Base-by-base conservation (phyloP, 1,140 invertebrate genomes). In the Anoplolepis gracilipes region DNA sequence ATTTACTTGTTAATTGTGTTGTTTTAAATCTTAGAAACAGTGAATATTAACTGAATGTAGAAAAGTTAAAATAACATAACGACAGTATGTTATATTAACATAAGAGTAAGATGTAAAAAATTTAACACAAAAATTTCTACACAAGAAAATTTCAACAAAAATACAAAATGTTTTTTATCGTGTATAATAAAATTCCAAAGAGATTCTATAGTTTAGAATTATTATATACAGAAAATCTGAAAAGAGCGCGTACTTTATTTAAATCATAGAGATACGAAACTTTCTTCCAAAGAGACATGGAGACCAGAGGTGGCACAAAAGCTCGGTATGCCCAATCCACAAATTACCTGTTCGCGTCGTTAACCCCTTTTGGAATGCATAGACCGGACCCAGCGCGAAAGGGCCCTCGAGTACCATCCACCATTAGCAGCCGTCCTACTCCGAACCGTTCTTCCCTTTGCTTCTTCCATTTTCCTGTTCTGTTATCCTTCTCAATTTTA, bases 301-400 rank as follows among this genome's bases (percentile, higher is more conserved):
- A 61, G 33, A 65, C 13, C 42, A 62, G 30, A 78, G 57, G 67
- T 36, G 59, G 42, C 55, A 69, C 16, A 16, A 62, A 76, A 5
- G 3, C 10, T 2, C 4, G 61, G 59, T 57, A 81, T 42, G 49
- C 28, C 70, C 88, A 87, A 87, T 87, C 82, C 79, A 82, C 49
- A 79, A 84, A 59, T 73, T 30, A 36, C 39, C 65, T 13, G n/a
- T 57, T 73, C 65, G 77, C 82, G 75, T 65, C 88, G 91, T 92
- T 90, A 90, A 92, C 84, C 84, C 91, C 91, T 88, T 85, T 92
- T 87, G 78, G 49, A 84, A 92, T 91, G 92, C 90, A 91, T 89
- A 92, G 84, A 78, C 72, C 22, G 76, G 85, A 69, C 82, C 87
- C 28, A 62, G 76, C 67, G 67, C 79, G 89, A 93, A 90, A 84